A percentile compares a stretch with the other conserved stretches of the same genome.
Conservation (phyloP, 1,140 invertebrate genomes). For the Cardiocondyla obscurior region DNA sequence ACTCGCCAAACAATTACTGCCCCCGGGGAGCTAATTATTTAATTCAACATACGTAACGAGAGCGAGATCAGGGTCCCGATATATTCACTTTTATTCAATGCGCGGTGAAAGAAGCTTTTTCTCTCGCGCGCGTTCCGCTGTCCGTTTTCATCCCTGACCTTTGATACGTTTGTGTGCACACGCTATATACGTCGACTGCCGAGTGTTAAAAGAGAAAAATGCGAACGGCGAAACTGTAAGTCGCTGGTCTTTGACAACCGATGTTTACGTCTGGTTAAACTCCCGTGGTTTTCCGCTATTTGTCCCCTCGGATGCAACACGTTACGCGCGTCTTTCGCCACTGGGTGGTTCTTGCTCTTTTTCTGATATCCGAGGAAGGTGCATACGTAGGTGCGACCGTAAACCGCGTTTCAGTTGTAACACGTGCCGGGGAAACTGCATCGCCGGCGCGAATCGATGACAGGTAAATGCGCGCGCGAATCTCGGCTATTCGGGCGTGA, state of each 20-base stretch:
- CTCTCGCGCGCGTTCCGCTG: background rate
- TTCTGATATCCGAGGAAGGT: no score
- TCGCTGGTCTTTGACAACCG: slow-evolving; percentile 24
- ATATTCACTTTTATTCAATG: background rate
- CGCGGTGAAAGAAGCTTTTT: no score
- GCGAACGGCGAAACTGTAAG: slow-evolving; percentile 15
- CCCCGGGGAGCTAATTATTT: background rate
- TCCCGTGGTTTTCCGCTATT: slow-evolving; percentile 9
- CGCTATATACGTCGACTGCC: background rate
- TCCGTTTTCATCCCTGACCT: slow-evolving; percentile 31
- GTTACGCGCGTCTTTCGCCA: background rate
- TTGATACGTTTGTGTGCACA: background rate
- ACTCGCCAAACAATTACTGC: background rate
- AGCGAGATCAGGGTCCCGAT: no score
- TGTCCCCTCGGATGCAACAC: slow-evolving; percentile 6
- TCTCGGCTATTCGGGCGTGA: background rate
- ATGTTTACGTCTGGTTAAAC: slow-evolving; percentile 33
- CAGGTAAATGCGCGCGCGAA: background rate
- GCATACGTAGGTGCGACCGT: no score
- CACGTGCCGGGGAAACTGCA: no score
- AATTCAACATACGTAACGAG: no score
- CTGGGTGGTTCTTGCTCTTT: no score
- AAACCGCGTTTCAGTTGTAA: background rate
- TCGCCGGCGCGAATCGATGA: background rate
- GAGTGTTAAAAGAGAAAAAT: slow-evolving; percentile 23